Percentiles rank a stretch among this genome's conserved stretches.
These are phyloP conservation scores for Trematocara zebra DNA, from an alignment of 2,113 vertebrate genomes.

Conservation along the genomic window DNA sequence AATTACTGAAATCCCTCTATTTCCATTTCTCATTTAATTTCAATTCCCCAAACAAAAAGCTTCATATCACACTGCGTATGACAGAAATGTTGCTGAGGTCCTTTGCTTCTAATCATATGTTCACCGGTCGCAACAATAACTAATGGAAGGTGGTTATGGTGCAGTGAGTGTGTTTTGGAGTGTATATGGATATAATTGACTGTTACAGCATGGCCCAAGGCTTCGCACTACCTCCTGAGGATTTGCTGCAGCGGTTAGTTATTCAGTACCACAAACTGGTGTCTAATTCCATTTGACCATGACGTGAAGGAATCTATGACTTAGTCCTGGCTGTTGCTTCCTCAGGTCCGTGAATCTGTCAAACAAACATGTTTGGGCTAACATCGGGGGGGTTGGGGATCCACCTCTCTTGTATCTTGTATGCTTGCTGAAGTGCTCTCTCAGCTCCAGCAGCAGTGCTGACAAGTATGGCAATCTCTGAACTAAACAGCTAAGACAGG, in stretches of 20 bases:
- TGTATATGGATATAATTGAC: constrained; percentile 7
- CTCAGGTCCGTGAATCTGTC: background rate
- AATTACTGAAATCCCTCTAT: background rate
- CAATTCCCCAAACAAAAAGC: background rate
- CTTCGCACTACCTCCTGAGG: background rate
- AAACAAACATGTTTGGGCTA: background rate
- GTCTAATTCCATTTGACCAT: background rate
- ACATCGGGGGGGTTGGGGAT: background rate
- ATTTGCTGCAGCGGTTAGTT: background rate
- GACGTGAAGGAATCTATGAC: background rate
- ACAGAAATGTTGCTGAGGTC: background rate
- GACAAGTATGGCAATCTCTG: constrained; percentile 1
- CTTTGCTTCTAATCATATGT: background rate
- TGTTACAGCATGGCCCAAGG: background rate
- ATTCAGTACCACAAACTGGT: background rate
- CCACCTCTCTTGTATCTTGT: background rate
- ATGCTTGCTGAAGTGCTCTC: background rate
- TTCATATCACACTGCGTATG: background rate
- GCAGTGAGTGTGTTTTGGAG: background rate
- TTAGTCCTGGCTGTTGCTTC: background rate
- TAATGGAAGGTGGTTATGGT: background rate
- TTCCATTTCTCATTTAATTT: background rate
- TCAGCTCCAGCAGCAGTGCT: background rate
- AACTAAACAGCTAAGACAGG: constrained; percentile 13
- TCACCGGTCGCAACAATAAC: background rate